Conservation (phyloP, 2,113 vertebrate genomes). For the Ranitomeya variabilis region DNA sequence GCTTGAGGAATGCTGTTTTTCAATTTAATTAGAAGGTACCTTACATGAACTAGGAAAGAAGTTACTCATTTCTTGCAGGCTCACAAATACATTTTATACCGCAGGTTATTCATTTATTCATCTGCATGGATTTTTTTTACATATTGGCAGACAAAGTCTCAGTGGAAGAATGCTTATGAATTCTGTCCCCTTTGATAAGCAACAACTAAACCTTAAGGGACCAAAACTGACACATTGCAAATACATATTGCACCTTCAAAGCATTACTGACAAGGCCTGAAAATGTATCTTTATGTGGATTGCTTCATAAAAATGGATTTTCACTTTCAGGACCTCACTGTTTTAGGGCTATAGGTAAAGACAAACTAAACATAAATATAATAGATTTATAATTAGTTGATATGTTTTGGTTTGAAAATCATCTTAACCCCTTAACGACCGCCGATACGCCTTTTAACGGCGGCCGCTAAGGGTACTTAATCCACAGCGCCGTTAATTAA, state of each 20-base stretch:
- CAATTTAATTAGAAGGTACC: not conserved
- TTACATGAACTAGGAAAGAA: not conserved
- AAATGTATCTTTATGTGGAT: slow-evolving; percentile 29
- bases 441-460: too few species aligned
- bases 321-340: not conserved
- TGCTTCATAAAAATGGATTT: not conserved
- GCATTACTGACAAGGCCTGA: slow-evolving; percentile 23
- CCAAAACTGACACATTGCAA: slow-evolving; percentile 27
- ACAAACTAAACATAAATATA: not conserved
- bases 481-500: too few species aligned
- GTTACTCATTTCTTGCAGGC: not conserved
- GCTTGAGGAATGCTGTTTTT: not conserved
- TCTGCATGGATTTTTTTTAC: slow-evolving; percentile 2
- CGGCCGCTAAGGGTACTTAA: too few species aligned
- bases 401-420: not conserved
- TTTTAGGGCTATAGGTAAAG: not conserved
- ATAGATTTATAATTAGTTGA: not conserved
- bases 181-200: slow-evolving; percentile 52
- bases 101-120: slow-evolving; percentile 37
- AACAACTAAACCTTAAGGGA: slow-evolving; percentile 43
- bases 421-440: too few species aligned
- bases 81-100: slow-evolving; percentile 17
- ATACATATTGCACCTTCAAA: slow-evolving; percentile 55
- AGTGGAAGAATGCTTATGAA: not conserved
- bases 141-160: not conserved